Conservation (phyloP, 2,888 invertebrate genomes). For the Ceriagrion tenellum region DNA sequence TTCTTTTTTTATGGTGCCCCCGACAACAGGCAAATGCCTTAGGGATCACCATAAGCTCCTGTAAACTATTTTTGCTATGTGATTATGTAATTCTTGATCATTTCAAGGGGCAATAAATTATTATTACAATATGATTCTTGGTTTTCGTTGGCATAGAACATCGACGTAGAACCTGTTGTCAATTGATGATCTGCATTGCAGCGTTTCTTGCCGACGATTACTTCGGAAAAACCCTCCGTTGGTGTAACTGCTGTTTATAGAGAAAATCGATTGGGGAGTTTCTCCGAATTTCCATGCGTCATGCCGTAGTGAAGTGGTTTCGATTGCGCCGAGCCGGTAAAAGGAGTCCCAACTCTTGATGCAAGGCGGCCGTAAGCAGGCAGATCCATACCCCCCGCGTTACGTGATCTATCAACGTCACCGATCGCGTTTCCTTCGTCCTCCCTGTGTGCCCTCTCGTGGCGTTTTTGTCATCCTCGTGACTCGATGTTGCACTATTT, state of each 20-base stretch:
- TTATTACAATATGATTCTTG: too few relatives aligned
- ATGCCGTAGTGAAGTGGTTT: not conserved
- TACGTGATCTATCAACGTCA: constrained; percentile 2
- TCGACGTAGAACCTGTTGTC: too few relatives aligned
- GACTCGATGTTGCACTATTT: not conserved
- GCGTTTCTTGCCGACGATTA: too few relatives aligned
- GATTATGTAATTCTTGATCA: too few relatives aligned
- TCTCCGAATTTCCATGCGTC: not conserved
- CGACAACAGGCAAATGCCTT: too few relatives aligned
- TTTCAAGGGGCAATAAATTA: too few relatives aligned
- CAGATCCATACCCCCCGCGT: not conserved
- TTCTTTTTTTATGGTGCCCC: too few relatives aligned
- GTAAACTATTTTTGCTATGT: too few relatives aligned
- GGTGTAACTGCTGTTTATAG: not conserved
- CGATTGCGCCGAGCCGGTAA: not conserved
- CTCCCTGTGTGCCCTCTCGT: not conserved
- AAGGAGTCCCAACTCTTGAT: not conserved
- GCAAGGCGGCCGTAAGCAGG: not conserved
- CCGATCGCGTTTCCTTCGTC: not conserved
- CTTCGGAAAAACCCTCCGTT: too few relatives aligned
- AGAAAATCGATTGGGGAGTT: not conserved
- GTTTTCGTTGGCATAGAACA: too few relatives aligned
- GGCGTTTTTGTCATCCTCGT: not conserved
- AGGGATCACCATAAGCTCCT: too few relatives aligned
- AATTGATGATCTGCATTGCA: too few relatives aligned